Evolutionary conservation across 2,113 vertebrate species (phyloP).

Genomic region (Pluvialis apricaria): DNA sequence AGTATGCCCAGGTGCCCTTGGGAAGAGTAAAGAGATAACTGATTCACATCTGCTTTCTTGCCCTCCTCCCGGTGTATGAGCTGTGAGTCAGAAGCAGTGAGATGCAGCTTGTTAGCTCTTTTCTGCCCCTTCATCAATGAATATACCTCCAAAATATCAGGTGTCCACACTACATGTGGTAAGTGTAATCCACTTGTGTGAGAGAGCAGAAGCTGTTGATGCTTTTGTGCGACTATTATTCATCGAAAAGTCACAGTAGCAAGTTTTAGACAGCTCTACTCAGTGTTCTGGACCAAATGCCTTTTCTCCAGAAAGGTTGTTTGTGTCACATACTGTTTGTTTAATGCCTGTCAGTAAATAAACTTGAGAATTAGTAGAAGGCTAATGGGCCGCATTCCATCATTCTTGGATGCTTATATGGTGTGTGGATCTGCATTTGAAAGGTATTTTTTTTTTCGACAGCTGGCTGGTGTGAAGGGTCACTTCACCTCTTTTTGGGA

Average conservation of each 20-base stretch:
- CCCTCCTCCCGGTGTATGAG: accelerated
- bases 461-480: background rate
- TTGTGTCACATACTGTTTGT: background rate
- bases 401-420: background rate
- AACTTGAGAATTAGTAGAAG: background rate
- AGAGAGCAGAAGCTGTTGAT: background rate
- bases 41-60: background rate
- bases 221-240: background rate
- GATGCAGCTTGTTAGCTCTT: background rate
- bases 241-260: background rate
- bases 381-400: background rate
- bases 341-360: background rate
- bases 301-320: background rate
- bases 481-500: background rate
- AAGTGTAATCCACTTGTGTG: background rate
- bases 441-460: background rate
- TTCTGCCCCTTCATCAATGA: background rate
- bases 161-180: background rate
- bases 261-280: background rate
- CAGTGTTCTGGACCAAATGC: background rate
- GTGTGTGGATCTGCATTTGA: background rate
- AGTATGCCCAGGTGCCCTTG: background rate
- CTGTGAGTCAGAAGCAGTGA: background rate
- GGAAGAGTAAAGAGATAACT: background rate
- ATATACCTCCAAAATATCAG: background rate